phyloP scores from a whole-genome alignment of 1,140 invertebrate species.

The Drosophila pallidifrons region DNA sequence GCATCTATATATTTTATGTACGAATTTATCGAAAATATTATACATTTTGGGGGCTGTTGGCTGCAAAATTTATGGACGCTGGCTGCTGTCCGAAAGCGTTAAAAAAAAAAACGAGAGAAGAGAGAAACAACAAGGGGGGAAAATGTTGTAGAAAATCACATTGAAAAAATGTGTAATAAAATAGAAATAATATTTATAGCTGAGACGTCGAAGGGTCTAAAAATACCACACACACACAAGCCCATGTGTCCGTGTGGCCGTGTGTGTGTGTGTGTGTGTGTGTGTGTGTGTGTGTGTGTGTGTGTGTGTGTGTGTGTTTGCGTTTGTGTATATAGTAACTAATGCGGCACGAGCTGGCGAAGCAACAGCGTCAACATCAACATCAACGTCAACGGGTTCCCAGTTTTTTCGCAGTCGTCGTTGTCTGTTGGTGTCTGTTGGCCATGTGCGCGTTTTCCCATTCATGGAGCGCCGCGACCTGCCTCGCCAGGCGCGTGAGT shows the following conservation, averaged over 20 bases:
- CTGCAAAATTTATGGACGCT: slow-evolving; percentile 46
- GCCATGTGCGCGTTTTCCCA: slow-evolving; percentile 73
- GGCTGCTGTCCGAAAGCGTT: slow-evolving; percentile 37
- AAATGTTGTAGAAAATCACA: slow-evolving; percentile 68
- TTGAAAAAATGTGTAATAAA: slow-evolving; percentile 82
- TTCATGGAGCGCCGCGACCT: slow-evolving; percentile 73
- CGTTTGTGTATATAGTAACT: not conserved
- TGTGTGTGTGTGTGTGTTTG: not conserved
- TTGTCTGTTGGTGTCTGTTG: slow-evolving; percentile 35
- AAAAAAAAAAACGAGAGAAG: slow-evolving; percentile 17
- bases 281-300: not conserved
- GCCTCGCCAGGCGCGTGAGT: slow-evolving; percentile 36
- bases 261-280: not conserved
- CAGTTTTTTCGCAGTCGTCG: slow-evolving; percentile 16
- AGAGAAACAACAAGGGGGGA: slow-evolving; percentile 19
- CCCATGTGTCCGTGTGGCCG: not conserved
- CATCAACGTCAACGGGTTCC: slow-evolving; percentile 48
- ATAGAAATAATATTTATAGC: slow-evolving; percentile 84
- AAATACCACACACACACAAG: slow-evolving; percentile 49
- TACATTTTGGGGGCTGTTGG: slow-evolving; percentile 35
- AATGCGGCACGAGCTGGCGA: slow-evolving; percentile 43
- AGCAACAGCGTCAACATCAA: slow-evolving; percentile 41
- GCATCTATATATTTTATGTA: slow-evolving; percentile 13
- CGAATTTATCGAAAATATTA: slow-evolving; percentile 52
- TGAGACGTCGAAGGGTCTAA: slow-evolving; percentile 80